Percentiles rank a stretch among this genome's conserved stretches.
Evolutionary conservation across 2,888 invertebrate species (phyloP).

Genomic region (Eilema griseolum): DNA sequence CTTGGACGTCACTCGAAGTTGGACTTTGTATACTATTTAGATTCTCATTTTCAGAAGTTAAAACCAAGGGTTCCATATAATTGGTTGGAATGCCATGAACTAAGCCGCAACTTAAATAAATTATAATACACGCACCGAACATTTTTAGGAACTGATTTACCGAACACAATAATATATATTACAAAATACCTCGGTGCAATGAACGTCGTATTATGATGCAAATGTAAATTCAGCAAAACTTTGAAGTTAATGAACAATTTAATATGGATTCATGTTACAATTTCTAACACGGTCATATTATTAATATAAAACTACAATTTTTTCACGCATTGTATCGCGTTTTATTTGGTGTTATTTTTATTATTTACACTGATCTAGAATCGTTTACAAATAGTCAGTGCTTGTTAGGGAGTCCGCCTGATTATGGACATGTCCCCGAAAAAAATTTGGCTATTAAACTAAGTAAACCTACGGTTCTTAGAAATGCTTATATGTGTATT

Average conservation of each 20-base stretch:
- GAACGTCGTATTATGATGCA: conserved; percentile 11
- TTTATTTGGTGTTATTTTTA: background rate
- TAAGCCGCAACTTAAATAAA: conserved; percentile 35
- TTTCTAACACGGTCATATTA: background rate
- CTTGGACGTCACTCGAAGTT: conserved; percentile 15
- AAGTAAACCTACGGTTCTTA: too few relatives aligned
- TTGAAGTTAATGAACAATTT: conserved; percentile 30
- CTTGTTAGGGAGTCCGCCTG: background rate
- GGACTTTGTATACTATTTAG: conserved; percentile 23
- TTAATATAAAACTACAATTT: too few relatives aligned
- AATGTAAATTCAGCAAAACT: conserved; percentile 39
- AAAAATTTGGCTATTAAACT: too few relatives aligned
- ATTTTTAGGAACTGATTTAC: conserved; percentile 29
- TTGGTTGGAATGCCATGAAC: conserved; percentile 29
- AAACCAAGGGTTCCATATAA: conserved; percentile 23
- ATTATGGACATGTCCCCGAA: background rate
- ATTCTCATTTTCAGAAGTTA: conserved; percentile 24
- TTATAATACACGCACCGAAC: conserved; percentile 32
- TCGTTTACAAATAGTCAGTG: too few relatives aligned
- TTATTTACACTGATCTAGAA: background rate
- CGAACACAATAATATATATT: conserved; percentile 22
- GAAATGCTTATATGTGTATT: too few relatives aligned
- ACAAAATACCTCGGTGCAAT: conserved; percentile 21
- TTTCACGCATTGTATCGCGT: too few relatives aligned
- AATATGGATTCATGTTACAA: conserved; percentile 36